Base-by-base conservation (phyloP, 1,140 invertebrate genomes). In the Colletes latitarsis region DNA sequence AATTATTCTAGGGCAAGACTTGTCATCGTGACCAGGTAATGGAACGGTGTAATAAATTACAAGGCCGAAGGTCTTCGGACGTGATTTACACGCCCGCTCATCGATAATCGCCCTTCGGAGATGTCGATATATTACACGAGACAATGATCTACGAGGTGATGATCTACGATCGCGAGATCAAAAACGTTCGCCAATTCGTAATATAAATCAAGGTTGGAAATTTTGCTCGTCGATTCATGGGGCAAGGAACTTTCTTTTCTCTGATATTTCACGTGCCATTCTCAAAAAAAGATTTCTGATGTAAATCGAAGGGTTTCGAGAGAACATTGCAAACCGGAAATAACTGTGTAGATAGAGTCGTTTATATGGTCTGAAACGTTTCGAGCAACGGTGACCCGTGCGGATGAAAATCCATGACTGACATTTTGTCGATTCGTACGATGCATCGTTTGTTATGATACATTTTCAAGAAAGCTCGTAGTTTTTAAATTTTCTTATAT, bases 71-170 rank as follows among this genome's bases (percentile, higher is more conserved):
- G 67, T 77, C 71, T 3, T 19, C 52, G 64, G 39, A 49, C 58
- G 81, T 87, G 83, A 88, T 89, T 89, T 85, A 80, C 83, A 82
- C 82, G 82, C 80, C 83, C 77, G 78, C 81, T 88, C 77, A 72
- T 81, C 82, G 83, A 84, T 83, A 84, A 81, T 74, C 82, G 62
- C 14, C 70, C 71, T 58, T 66, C 53, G 70, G 17, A 69, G 76
- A 79, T 55, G 82, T 41, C 83, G 83, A 69, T 84, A 58, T 84
- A 85, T 84, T 67, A 82, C 70, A 49, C 64, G 76, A 69, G 82
- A 84, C 81, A 84, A 83, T 84, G 72, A 84, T 83, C 75, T 83
- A 72, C n/a, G 69, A 76, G 15, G 53, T 43, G 39, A 21, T 43
- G 64, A 49, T 67, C 43, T 12, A 43, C 10, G 46, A n/a, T 41